Percentiles rank a stretch among this genome's conserved stretches.
phyloP scores from a whole-genome alignment of 2,113 vertebrate species.

The Phaetusa simplex region DNA sequence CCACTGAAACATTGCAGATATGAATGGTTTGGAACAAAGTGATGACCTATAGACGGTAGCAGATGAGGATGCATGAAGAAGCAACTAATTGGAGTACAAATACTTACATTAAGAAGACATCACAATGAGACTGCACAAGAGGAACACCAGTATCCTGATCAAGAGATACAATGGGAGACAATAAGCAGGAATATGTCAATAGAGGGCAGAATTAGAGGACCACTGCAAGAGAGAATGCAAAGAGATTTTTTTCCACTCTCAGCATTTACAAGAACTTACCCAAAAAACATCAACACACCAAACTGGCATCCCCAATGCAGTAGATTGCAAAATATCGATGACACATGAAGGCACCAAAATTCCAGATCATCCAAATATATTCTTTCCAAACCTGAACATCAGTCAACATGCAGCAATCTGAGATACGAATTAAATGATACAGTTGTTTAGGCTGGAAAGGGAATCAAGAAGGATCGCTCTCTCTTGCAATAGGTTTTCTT shows the following conservation, averaged over 20 bases:
- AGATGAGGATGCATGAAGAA: constrained; percentile 32
- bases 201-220: constrained; percentile 37
- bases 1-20: not conserved
- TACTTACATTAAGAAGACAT: constrained; percentile 63
- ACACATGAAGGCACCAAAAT: not conserved
- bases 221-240: constrained; percentile 38
- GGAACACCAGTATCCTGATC: constrained; percentile 49
- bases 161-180: constrained; percentile 65
- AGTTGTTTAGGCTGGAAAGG: not conserved
- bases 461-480: not conserved
- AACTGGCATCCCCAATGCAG: not conserved
- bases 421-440: not conserved
- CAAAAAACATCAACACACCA: not conserved
- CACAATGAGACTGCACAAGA: constrained; percentile 45
- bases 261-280: not conserved
- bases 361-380: not conserved
- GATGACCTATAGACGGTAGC: not conserved
- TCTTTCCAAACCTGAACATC: not conserved
- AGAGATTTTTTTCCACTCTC: constrained; percentile 11
- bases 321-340: not conserved
- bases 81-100: constrained; percentile 35
- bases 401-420: not conserved
- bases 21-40: constrained; percentile 32
- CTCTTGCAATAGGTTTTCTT: constrained; percentile 9
- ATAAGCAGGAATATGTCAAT: constrained; percentile 45